Conservation (phyloP, 2,113 vertebrate species). For the Mesocricetus auratus region DNA sequence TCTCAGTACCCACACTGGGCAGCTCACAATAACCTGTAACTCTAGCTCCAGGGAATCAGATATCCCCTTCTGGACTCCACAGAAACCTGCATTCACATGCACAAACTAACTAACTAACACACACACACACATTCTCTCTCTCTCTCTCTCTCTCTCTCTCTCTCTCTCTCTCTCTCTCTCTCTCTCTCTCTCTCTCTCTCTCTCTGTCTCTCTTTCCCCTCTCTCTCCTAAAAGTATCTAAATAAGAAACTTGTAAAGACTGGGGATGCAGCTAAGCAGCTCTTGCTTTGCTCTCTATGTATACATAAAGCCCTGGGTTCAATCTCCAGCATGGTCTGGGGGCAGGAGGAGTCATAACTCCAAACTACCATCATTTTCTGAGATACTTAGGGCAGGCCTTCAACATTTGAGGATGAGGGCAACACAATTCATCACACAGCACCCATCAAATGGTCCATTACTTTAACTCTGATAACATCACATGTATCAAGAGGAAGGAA, state of each 20-base stretch:
- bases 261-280: background rate
- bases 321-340: background rate
- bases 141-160: no score
- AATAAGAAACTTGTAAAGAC: background rate
- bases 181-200: no score
- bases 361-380: background rate
- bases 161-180: no score
- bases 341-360: background rate
- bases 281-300: no score
- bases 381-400: background rate
- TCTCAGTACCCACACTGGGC: background rate
- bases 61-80: no score
- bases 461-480: background rate
- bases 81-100: background rate
- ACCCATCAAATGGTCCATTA: background rate
- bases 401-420: background rate
- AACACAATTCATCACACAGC: background rate
- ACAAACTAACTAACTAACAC: no score
- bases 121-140: no score
- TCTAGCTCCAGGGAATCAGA: background rate
- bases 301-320: background rate
- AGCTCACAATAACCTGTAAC: background rate
- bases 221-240: no score
- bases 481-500: background rate
- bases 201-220: no score